Conservation (phyloP, 1,140 invertebrate species). For the Psix sp. region DNA sequence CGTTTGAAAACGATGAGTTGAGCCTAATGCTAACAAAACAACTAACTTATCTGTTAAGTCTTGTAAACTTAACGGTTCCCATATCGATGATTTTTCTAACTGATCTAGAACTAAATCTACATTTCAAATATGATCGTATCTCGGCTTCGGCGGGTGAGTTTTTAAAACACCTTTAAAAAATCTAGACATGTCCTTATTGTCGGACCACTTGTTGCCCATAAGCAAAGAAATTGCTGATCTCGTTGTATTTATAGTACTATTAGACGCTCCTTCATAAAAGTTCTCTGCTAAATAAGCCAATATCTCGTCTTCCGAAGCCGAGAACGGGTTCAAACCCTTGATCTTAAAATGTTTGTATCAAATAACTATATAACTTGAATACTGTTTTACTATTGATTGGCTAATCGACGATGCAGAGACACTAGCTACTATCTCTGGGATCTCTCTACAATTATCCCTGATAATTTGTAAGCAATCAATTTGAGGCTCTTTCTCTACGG, state of each 20-base stretch:
- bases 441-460: conserved; percentile 1
- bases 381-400: conserved; percentile 17
- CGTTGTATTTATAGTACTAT: neutral
- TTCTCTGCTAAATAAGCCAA: too few relatives aligned
- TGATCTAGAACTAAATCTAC: conserved; percentile 3
- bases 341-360: too few relatives aligned
- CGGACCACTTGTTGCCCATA: neutral
- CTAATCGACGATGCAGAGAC: conserved; percentile 7
- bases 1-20: neutral
- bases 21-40: neutral
- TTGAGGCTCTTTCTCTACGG: conserved; percentile 11
- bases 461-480: conserved; percentile 21
- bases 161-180: conserved; percentile 14
- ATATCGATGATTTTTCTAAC: neutral
- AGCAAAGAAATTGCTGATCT: neutral
- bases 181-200: neutral
- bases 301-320: too few relatives aligned
- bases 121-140: conserved; percentile 9
- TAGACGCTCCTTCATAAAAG: neutral
- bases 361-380: neutral
- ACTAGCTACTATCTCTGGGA: neutral
- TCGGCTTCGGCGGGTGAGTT: conserved; percentile 2
- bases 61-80: neutral
- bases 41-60: conserved; percentile 1
- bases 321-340: too few relatives aligned